These are phyloP conservation scores for Priocnemis perturbator DNA, from an alignment of 2,888 invertebrate species.

Conservation along the genomic window DNA sequence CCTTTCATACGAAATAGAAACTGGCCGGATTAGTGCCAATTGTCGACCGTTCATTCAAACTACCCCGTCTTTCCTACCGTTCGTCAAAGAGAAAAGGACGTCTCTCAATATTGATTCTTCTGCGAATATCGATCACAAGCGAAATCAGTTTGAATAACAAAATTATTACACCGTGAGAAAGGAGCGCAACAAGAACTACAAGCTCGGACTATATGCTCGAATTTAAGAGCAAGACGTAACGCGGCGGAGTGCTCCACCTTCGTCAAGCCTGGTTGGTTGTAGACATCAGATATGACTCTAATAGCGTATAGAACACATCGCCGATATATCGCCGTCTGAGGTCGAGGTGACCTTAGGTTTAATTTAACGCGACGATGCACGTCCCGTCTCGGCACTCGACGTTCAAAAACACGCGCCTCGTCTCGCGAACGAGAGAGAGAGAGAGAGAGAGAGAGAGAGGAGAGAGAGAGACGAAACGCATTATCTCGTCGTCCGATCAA, in stretches of 20 bases:
- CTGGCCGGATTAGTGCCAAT: too few species aligned
- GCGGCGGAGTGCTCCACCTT: conserved; percentile 17
- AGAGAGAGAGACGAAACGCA: conserved; percentile 10
- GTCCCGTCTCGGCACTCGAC: conserved; percentile 25
- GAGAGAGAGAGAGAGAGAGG: background rate
- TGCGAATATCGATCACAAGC: too few species aligned
- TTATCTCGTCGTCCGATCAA: conserved; percentile 26
- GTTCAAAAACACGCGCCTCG: conserved; percentile 21
- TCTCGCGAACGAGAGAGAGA: background rate
- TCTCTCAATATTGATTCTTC: too few species aligned
- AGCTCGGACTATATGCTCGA: background rate
- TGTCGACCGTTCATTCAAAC: too few species aligned
- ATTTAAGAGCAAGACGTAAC: conserved; percentile 9
- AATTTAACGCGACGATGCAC: conserved; percentile 44
- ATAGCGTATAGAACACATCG: conserved; percentile 15
- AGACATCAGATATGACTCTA: conserved; percentile 32
- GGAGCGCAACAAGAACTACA: background rate
- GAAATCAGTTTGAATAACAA: too few species aligned
- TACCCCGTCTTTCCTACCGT: too few species aligned
- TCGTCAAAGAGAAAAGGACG: too few species aligned
- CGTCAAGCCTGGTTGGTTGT: conserved; percentile 21
- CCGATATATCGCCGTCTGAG: conserved; percentile 44
- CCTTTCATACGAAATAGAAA: too few species aligned
- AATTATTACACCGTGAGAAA: background rate
- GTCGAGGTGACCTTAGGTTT: conserved; percentile 49